Conservation (phyloP, 2,888 invertebrate genomes). For the Mythimna albipuncta region DNA sequence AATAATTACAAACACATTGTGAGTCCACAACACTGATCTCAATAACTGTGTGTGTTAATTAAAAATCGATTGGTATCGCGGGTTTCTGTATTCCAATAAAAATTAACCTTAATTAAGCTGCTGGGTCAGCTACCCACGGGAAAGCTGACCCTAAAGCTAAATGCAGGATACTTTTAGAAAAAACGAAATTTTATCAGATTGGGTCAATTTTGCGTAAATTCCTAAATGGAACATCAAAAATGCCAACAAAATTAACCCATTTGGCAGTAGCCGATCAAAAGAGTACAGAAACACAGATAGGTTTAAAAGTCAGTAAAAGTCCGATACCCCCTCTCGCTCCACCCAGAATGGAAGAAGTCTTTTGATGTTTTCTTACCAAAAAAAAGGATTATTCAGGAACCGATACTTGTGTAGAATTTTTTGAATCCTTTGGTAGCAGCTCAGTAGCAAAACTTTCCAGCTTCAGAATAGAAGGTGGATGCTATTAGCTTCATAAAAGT, state of each 20-base stretch:
- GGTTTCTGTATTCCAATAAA: not conserved
- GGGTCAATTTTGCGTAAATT: too few species aligned
- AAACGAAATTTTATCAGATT: not conserved
- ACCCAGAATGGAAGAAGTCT: too few species aligned
- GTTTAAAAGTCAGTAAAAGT: too few species aligned
- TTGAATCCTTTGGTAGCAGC: not conserved
- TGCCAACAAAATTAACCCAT: too few species aligned
- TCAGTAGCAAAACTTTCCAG: not conserved
- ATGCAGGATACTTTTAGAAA: not conserved
- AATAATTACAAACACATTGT: not conserved
- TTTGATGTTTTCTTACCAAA: too few species aligned
- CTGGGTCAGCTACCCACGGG: not conserved
- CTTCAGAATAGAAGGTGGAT: not conserved
- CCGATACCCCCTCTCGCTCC: too few species aligned
- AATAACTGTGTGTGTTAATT: not conserved
- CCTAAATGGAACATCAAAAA: too few species aligned
- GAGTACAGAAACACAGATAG: too few species aligned
- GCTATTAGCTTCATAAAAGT: not conserved
- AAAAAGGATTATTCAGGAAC: too few species aligned
- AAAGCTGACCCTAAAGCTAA: not conserved
- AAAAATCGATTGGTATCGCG: not conserved
- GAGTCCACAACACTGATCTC: not conserved
- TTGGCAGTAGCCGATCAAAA: too few species aligned
- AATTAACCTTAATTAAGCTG: not conserved
- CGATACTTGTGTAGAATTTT: not conserved